Evolutionary conservation across 2,888 invertebrate genomes (phyloP), one percentile per base, ranked within the genome.

Genomic region (Monochamus alternatus): DNA sequence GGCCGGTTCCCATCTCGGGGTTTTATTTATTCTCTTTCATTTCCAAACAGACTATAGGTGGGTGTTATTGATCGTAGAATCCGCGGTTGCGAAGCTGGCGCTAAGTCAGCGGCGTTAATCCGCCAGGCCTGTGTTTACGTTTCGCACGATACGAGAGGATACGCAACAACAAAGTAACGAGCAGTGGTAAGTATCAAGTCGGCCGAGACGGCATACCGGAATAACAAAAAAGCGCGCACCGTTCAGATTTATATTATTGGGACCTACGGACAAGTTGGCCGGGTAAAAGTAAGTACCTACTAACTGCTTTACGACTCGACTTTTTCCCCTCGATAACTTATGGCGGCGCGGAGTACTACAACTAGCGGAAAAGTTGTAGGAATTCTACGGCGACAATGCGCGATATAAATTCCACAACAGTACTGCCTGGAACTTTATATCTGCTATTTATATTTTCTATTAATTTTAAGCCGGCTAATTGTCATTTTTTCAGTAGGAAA

Each of bases 91-190:
- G 43, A n/a, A n/a, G 9, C 43, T 5, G 14, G 43, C 43, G 43
- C 38, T 43, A 14, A n/a, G 43, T 43, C 14, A n/a, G 8, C 38
- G 43, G 38, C 38, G 38, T 63, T 63, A 63, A 43, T 7, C 43
- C 31, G 14, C 3, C 14, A 12, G n/a, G 38, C 43, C 32, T 38
- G 7, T 63, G 62, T 63, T 63, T 63, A 63, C 43, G 43, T 63
- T 14, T 43, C 5, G 14, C 22, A 63, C 14, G 43, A 63, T 22
- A 22, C 22, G 22, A 22, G 22, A 22, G 22, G 62, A 14, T 8
- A 9, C n/a, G 66, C 52, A 67, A 52, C 52, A 67, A 67, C 55
- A 55, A 14, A 52, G 55, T 67, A 55, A 52, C 32, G 66, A 43
- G 10, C 14, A 32, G 30, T 67, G 52, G 14, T 52, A 67, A 32